Conservation (phyloP, 1,140 invertebrate genomes). For the Trinorchestia longiramus region DNA sequence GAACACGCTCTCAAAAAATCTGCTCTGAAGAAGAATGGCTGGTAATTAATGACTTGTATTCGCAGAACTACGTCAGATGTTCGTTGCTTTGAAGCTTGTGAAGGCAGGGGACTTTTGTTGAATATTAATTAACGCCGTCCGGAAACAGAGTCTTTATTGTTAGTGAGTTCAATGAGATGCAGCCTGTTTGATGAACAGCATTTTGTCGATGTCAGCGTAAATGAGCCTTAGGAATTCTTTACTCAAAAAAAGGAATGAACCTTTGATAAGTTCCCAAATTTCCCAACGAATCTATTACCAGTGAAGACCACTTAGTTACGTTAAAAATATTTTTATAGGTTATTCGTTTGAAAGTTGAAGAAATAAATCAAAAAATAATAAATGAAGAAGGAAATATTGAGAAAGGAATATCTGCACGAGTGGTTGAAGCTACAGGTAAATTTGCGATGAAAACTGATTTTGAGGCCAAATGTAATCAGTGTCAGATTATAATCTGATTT, state of each 20-base stretch:
- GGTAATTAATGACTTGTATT: neutral
- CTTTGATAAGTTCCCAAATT: neutral
- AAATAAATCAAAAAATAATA: no score
- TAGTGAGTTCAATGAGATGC: neutral
- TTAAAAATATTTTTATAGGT: no score
- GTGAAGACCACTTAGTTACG: neutral
- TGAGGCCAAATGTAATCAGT: no score
- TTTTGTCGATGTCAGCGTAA: neutral
- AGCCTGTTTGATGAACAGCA: conserved; percentile 4
- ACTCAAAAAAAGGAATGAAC: neutral
- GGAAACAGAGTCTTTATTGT: conserved; percentile 24
- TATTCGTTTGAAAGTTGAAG: no score
- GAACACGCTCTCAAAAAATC: neutral
- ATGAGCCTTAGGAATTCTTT: neutral
- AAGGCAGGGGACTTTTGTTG: neutral
- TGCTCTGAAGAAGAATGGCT: neutral
- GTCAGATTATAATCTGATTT: no score
- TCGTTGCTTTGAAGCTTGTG: neutral
- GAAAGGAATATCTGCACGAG: no score
- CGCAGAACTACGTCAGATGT: neutral
- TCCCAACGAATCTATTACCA: neutral
- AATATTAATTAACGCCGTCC: conserved; percentile 9
- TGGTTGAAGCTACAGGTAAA: no score
- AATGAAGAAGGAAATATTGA: no score
- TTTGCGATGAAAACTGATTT: no score